Conservation (phyloP, 2,888 invertebrate species). For the Bhutanitis thaidina region DNA sequence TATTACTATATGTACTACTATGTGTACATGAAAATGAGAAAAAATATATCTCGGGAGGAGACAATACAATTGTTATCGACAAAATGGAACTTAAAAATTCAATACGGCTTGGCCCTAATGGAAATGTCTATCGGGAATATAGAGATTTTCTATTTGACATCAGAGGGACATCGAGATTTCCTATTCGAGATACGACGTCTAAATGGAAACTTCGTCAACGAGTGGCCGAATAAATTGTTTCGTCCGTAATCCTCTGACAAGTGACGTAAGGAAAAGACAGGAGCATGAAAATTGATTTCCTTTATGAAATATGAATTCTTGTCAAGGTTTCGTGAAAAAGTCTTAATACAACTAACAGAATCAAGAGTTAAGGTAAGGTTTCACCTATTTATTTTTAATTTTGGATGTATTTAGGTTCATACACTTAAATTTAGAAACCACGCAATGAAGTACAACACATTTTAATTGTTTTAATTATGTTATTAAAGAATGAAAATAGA, state of each 20-base stretch:
- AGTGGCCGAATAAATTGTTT: slow-evolving; percentile 11
- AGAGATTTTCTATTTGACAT: slow-evolving; percentile 12
- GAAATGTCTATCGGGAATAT: slow-evolving; percentile 18
- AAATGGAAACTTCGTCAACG: slow-evolving; percentile 17
- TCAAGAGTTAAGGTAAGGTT: too few relatives aligned
- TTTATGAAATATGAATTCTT: not conserved
- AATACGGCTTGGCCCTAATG: slow-evolving; percentile 6
- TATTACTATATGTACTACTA: too few relatives aligned
- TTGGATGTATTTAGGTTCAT: too few relatives aligned
- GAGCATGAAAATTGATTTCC: not conserved
- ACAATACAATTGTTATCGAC: not conserved
- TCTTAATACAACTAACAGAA: too few relatives aligned
- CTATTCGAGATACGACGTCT: slow-evolving; percentile 7
- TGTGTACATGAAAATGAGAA: too few relatives aligned
- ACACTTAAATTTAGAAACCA: too few relatives aligned
- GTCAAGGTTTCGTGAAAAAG: too few relatives aligned
- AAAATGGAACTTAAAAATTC: slow-evolving; percentile 12
- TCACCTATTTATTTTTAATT: too few relatives aligned
- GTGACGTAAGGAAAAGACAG: not conserved
- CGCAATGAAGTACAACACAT: too few relatives aligned
- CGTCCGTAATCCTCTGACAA: not conserved
- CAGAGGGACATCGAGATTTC: slow-evolving; percentile 7
- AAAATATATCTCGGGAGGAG: too few relatives aligned
- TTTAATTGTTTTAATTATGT: too few relatives aligned
- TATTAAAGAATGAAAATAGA: too few relatives aligned